phyloP scores from a whole-genome alignment of 2,888 invertebrate species.

The Hyles lineata region DNA sequence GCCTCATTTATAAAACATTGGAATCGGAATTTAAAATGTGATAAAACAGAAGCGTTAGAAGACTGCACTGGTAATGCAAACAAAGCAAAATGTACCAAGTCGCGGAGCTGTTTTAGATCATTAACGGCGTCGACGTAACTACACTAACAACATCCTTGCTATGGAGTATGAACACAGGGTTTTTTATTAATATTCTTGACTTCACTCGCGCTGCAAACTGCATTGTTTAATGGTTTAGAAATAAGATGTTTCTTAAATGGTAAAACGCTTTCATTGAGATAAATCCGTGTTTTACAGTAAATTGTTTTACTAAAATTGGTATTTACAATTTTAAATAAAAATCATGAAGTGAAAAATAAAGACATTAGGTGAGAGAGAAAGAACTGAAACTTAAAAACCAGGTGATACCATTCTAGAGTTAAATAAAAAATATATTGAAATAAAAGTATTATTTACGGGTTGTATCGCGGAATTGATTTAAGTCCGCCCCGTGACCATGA shows the following conservation, averaged over 20 bases:
- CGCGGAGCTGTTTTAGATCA: neutral
- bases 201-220: neutral
- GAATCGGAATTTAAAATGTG: too few species aligned
- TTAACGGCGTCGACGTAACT: conserved; percentile 6
- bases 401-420: too few species aligned
- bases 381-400: too few species aligned
- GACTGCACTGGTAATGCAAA: neutral
- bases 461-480: too few species aligned
- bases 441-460: too few species aligned
- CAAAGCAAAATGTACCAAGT: neutral
- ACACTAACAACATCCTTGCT: neutral
- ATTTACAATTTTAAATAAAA: neutral
- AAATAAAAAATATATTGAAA: too few species aligned
- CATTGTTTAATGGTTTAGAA: neutral
- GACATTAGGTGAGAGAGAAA: too few species aligned
- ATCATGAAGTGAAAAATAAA: too few species aligned
- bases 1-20: too few species aligned
- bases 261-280: neutral
- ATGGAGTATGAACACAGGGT: neutral
- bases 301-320: neutral
- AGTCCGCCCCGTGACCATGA: too few species aligned
- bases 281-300: neutral
- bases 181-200: neutral
- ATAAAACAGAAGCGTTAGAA: neutral
- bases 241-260: neutral